phyloP scores from a whole-genome alignment of 30 jellyfish, hydroid and myxozoan species.

The Aurelia sp. region DNA sequence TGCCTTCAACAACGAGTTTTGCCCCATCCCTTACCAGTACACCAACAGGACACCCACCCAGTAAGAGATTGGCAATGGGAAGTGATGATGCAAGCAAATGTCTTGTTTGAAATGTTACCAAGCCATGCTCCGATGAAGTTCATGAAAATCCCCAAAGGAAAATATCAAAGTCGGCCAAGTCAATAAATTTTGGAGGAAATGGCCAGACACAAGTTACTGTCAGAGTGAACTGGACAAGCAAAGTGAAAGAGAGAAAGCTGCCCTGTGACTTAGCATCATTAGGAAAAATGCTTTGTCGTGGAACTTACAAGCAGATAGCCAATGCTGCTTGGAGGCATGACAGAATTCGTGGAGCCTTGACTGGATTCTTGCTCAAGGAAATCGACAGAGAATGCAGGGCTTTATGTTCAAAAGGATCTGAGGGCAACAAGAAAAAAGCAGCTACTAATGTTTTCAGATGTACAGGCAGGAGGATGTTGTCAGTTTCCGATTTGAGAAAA shows the following conservation, averaged over 20 bases:
- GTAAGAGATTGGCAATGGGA: not conserved
- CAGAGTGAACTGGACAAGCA: too few relatives aligned
- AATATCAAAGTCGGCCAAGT: too few relatives aligned
- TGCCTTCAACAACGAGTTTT: too few relatives aligned
- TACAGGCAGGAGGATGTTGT: not conserved
- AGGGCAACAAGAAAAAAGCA: not conserved
- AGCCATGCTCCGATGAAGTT: not conserved
- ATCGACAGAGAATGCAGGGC: too few relatives aligned
- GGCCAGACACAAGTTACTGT: too few relatives aligned
- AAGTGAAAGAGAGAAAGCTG: not conserved
- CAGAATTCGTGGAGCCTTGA: not conserved
- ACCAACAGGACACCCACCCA: not conserved
- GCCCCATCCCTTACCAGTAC: not conserved
- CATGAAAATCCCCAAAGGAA: not conserved
- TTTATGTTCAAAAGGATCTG: not conserved
- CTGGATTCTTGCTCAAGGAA: not conserved
- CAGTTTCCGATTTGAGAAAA: too few relatives aligned
- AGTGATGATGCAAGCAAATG: not conserved
- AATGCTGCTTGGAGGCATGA: constrained; percentile 26
- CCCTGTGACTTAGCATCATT: constrained; percentile 1
- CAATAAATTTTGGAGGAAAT: too few relatives aligned
- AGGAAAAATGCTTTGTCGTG: constrained; percentile 27
- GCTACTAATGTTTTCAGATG: not conserved
- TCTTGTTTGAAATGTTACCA: not conserved
- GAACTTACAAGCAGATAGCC: constrained; percentile 24